phyloP scores from a whole-genome alignment of 2,888 invertebrate species.

The Automeris io region DNA sequence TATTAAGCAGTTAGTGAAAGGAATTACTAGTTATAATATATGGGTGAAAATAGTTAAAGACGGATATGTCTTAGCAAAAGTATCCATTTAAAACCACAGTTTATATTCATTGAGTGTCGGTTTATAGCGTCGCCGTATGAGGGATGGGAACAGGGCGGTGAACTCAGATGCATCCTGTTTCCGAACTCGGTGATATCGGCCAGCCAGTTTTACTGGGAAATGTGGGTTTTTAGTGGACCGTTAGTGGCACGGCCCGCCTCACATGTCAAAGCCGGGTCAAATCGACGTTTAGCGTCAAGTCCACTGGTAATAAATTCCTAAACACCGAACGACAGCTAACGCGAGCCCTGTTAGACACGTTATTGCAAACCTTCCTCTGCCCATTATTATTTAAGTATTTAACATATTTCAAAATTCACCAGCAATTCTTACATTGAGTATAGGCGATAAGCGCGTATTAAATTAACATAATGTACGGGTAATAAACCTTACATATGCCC shows the following conservation, averaged over 20 bases:
- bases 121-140: conserved; percentile 40
- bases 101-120: conserved; percentile 50
- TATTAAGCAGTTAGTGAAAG: neutral
- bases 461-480: conserved; percentile 65
- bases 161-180: conserved; percentile 67
- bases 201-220: conserved; percentile 63
- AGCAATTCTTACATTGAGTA: conserved; percentile 37
- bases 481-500: conserved; percentile 56
- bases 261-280: conserved; percentile 55
- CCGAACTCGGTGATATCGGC: conserved; percentile 54
- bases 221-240: conserved; percentile 66
- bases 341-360: conserved; percentile 28
- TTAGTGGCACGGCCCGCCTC: conserved; percentile 55
- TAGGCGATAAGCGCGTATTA: conserved; percentile 35
- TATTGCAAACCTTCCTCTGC: conserved; percentile 25
- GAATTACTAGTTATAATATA: conserved; percentile 1
- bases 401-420: conserved; percentile 41
- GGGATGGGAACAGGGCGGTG: conserved; percentile 52
- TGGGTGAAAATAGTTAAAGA: conserved; percentile 10
- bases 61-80: conserved; percentile 27
- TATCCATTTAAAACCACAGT: conserved; percentile 55
- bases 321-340: conserved; percentile 26
- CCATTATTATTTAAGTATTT: conserved; percentile 23
- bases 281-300: conserved; percentile 41
- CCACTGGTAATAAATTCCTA: conserved; percentile 33